Evolutionary conservation across 64 coral and sea anemone genomes (phyloP).

Genomic region (Actinia tenebrosa): DNA sequence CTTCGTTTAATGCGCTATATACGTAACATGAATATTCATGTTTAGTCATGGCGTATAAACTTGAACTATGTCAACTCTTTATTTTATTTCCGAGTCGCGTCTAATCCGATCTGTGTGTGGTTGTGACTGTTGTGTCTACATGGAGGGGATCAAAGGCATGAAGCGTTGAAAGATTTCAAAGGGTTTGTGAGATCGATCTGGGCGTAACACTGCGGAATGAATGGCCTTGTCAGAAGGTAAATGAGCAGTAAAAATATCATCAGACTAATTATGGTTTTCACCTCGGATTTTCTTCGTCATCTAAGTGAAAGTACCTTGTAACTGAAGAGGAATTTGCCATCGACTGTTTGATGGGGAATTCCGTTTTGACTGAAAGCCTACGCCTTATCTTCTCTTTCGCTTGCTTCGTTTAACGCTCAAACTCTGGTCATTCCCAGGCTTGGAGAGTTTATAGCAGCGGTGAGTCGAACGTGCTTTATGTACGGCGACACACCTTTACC

Average conservation of each 20-base stretch:
- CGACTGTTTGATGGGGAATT: background rate
- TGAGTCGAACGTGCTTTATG: background rate
- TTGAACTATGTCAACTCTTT: background rate
- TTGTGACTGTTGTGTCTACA: background rate
- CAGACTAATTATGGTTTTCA: background rate
- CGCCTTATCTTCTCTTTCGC: background rate
- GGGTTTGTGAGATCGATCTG: background rate
- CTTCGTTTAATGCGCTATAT: background rate
- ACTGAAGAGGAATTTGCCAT: slow-evolving; percentile 12
- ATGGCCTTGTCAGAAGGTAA: background rate
- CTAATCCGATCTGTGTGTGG: background rate
- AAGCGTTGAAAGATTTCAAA: background rate
- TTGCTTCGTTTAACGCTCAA: background rate
- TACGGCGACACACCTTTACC: background rate
- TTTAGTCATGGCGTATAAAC: background rate
- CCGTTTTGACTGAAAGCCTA: background rate
- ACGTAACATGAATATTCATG: background rate
- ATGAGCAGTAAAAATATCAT: background rate
- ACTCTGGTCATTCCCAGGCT: background rate
- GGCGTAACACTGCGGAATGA: background rate
- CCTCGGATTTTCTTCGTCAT: background rate
- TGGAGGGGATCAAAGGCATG: background rate
- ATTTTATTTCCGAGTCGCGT: background rate
- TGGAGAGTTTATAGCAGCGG: background rate
- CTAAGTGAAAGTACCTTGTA: slow-evolving; percentile 4